A percentile compares a stretch with the other conserved stretches of the same genome.
Evolutionary conservation across 2,888 invertebrate genomes (phyloP).

Genomic region (Allolobophora icterica): DNA sequence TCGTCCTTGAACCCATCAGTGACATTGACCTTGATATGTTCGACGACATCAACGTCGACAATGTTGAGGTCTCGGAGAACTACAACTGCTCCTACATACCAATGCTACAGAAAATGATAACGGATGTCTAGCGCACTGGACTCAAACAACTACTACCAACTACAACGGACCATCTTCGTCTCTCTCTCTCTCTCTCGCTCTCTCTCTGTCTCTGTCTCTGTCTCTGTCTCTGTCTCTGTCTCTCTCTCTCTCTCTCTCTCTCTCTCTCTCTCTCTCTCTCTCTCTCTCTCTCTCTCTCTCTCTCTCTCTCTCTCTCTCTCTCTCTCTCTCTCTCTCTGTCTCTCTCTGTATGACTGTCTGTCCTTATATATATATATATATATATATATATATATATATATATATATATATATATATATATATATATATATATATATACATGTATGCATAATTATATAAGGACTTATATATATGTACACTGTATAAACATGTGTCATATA

Average conservation of each 20-base stretch:
- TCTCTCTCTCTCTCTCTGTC: not conserved
- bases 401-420: too few species aligned
- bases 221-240: not conserved
- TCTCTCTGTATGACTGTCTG: not conserved
- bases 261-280: not conserved
- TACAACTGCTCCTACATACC: conserved; percentile 61
- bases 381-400: not conserved
- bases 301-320: not conserved
- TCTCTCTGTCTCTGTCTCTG: not conserved
- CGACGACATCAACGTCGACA: conserved; percentile 63
- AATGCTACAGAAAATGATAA: conserved; percentile 36
- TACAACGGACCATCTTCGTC: not conserved
- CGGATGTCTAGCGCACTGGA: conserved; percentile 23
- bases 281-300: not conserved
- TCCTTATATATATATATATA: not conserved
- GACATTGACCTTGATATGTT: conserved; percentile 64
- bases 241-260: not conserved
- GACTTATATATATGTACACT: too few species aligned
- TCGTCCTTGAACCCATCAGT: conserved; percentile 62
- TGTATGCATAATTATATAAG: too few species aligned
- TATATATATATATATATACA: too few species aligned
- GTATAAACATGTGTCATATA: too few species aligned
- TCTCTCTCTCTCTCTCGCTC: not conserved
- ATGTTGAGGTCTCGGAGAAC: conserved; percentile 62
- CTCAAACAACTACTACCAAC: not conserved